Conservation (phyloP, 1,140 invertebrate species). For the Gerris buenoi region DNA sequence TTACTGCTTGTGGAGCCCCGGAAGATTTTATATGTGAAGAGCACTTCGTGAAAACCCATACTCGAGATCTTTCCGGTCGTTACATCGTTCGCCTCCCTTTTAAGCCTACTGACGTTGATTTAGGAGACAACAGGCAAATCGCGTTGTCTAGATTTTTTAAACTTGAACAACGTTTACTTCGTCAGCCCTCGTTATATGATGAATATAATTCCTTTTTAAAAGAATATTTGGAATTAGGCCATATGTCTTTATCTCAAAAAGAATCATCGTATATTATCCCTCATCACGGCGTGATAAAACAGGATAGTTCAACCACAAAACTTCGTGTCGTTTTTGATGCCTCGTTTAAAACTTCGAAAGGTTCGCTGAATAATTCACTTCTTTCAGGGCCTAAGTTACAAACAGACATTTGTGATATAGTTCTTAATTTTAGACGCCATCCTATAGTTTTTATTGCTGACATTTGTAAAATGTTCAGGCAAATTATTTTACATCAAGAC, state of each 20-base stretch:
- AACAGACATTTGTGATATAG: background rate
- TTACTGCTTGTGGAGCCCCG: background rate
- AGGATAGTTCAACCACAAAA: background rate
- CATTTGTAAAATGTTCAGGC: constrained; percentile 13
- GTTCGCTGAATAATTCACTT: background rate
- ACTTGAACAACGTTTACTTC: background rate
- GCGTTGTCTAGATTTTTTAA: background rate
- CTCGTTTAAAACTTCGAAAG: background rate
- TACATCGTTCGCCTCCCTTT: background rate
- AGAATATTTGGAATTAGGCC: background rate
- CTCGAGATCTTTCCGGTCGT: background rate
- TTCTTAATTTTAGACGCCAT: background rate
- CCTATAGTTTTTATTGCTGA: background rate
- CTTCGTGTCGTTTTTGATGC: background rate
- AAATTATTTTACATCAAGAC: constrained; percentile 21
- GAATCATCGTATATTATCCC: background rate
- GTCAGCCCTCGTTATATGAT: background rate
- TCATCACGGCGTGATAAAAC: background rate
- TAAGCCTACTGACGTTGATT: background rate
- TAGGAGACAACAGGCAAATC: background rate
- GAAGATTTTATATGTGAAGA: background rate
- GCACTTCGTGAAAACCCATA: background rate
- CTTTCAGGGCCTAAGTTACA: background rate
- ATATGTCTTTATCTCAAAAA: background rate
- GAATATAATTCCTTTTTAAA: background rate